Evolutionary conservation across 1,140 invertebrate species (phyloP).

Genomic region (Danaus plexippus): DNA sequence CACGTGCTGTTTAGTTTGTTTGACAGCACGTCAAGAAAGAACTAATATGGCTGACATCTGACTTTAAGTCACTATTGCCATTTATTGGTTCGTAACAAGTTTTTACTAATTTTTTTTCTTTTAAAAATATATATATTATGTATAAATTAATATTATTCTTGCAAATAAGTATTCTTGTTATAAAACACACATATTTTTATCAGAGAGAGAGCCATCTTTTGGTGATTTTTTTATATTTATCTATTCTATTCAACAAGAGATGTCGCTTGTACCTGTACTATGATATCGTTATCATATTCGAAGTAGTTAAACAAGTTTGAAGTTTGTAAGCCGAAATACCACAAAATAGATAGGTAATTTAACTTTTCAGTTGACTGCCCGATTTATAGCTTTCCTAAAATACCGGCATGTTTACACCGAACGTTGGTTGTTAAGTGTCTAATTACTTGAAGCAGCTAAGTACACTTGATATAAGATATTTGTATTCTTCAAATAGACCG

Average conservation of each 20-base stretch:
- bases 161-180: slow-evolving; percentile 1
- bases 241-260: slow-evolving; percentile 31
- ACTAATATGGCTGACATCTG: slow-evolving; percentile 12
- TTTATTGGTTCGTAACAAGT: too few relatives aligned
- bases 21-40: slow-evolving; percentile 45
- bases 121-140: neutral
- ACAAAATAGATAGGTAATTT: slow-evolving; percentile 30
- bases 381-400: slow-evolving; percentile 50
- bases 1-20: slow-evolving; percentile 57
- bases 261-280: slow-evolving; percentile 18
- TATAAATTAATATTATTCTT: neutral
- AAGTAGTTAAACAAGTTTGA: slow-evolving; percentile 21
- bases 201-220: slow-evolving; percentile 7
- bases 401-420: slow-evolving; percentile 39
- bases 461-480: slow-evolving; percentile 19
- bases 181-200: slow-evolving; percentile 1
- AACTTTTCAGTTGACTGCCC: slow-evolving; percentile 47
- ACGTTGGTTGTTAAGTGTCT: slow-evolving; percentile 37
- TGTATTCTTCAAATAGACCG: slow-evolving; percentile 26
- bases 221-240: neutral
- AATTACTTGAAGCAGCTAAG: slow-evolving; percentile 31
- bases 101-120: neutral
- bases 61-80: neutral
- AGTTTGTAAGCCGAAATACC: slow-evolving; percentile 25
- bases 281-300: neutral